Percentiles rank a stretch among this genome's conserved stretches.
These are phyloP conservation scores for Paedocypris sp. DNA, from an alignment of 2,113 vertebrate species.

Conservation along the genomic window DNA sequence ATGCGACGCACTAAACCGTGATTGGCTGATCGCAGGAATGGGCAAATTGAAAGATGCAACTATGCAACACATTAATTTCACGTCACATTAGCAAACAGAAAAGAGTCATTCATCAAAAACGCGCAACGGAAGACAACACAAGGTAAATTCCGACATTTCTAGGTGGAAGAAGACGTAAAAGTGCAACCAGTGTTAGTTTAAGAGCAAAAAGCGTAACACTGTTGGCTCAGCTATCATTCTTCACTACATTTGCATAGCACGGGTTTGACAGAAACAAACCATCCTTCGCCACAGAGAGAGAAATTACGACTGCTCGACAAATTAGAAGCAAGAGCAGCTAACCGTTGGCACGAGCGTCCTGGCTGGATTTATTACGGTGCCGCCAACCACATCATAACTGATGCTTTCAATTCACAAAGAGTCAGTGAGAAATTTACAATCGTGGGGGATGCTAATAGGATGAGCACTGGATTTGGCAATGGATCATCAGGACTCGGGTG, in stretches of 20 bases:
- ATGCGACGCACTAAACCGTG: background rate
- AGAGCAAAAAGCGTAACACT: constrained; percentile 14
- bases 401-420: constrained; percentile 54
- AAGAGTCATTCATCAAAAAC: constrained; percentile 33
- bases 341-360: background rate
- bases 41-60: constrained; percentile 32
- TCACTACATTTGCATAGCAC: constrained; percentile 38
- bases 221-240: constrained; percentile 41
- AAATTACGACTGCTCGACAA: constrained; percentile 21
- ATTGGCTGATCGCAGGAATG: background rate
- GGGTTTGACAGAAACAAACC: constrained; percentile 19
- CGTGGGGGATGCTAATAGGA: constrained; percentile 45
- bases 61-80: constrained; percentile 40
- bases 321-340: constrained; percentile 15
- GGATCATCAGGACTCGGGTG: constrained; percentile 45
- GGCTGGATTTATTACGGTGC: constrained; percentile 44
- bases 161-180: constrained; percentile 12
- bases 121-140: background rate
- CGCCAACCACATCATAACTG: constrained; percentile 41
- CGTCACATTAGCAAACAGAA: constrained; percentile 33
- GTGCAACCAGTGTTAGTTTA: constrained; percentile 8
- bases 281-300: constrained; percentile 25
- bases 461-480: constrained; percentile 40
- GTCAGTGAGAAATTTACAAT: constrained; percentile 54
- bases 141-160: constrained; percentile 18